Evolutionary conservation across 2,797 vertebrate genomes (phyloP).

Genomic region (Sebastes kiyomatsui): DNA sequence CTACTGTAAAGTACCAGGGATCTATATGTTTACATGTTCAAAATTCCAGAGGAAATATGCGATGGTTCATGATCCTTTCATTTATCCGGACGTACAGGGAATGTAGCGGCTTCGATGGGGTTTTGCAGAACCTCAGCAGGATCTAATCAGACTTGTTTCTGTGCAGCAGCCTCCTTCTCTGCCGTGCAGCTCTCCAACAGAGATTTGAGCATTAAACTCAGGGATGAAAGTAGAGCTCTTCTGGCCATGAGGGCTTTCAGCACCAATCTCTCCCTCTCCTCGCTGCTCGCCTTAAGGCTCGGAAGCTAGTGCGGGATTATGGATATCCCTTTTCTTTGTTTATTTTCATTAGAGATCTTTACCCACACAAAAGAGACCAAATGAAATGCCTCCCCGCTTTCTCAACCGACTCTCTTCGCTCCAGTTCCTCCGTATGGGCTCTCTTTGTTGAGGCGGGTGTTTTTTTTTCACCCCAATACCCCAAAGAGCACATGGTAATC

Average conservation of each 20-base stretch:
- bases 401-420: slow-evolving; percentile 61
- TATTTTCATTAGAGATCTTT: slow-evolving; percentile 74
- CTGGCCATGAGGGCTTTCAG: slow-evolving; percentile 55
- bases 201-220: slow-evolving; percentile 56
- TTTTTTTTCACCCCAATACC: slow-evolving; percentile 62
- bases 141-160: slow-evolving; percentile 64
- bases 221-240: slow-evolving; percentile 54
- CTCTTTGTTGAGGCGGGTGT: slow-evolving; percentile 61
- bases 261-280: slow-evolving; percentile 36
- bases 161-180: slow-evolving; percentile 28
- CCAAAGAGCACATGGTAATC: slow-evolving; percentile 80
- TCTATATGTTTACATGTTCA: slow-evolving; percentile 40
- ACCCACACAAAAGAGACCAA: slow-evolving; percentile 74
- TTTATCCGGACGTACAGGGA: slow-evolving; percentile 34
- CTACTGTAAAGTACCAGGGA: slow-evolving; percentile 32
- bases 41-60: slow-evolving; percentile 27
- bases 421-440: slow-evolving; percentile 64
- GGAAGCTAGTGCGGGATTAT: slow-evolving; percentile 65
- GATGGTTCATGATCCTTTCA: not conserved
- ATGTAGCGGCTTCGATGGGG: not conserved
- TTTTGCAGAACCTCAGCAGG: slow-evolving; percentile 61
- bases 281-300: slow-evolving; percentile 49
- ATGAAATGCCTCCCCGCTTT: slow-evolving; percentile 68
- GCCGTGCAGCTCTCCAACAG: slow-evolving; percentile 50
- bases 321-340: slow-evolving; percentile 71